These are phyloP conservation scores for Chionoecetes opilio DNA, from an alignment of 1,140 invertebrate genomes.

Conservation along the genomic window DNA sequence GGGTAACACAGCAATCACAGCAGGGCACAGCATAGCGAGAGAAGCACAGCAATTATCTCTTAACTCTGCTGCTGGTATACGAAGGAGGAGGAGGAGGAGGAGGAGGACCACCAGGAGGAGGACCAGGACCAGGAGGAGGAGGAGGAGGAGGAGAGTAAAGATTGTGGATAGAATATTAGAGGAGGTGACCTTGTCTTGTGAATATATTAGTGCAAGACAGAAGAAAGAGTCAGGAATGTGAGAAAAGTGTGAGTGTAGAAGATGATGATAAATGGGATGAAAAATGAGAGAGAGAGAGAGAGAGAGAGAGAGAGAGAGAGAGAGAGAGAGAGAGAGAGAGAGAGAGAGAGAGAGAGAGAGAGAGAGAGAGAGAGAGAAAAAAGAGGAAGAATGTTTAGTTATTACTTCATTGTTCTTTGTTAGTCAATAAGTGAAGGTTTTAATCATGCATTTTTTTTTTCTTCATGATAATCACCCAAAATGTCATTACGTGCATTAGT, in stretches of 20 bases:
- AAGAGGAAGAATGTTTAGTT: neutral
- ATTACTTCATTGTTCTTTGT: neutral
- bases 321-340: neutral
- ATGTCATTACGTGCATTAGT: too few relatives aligned
- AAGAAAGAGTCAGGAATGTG: neutral
- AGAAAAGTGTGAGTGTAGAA: too few relatives aligned
- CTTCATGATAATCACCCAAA: too few relatives aligned
- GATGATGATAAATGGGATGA: neutral
- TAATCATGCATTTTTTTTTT: neutral
- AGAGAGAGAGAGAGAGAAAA: neutral
- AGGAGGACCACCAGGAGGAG: slow-evolving; percentile 28
- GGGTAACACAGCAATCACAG: neutral
- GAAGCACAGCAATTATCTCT: slow-evolving; percentile 13
- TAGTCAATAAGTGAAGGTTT: too few relatives aligned
- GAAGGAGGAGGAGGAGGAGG: neutral
- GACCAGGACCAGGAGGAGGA: slow-evolving; percentile 33
- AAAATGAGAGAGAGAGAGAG: neutral
- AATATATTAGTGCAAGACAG: neutral
- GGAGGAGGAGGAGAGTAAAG: slow-evolving; percentile 44
- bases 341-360: neutral
- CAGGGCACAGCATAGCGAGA: neutral
- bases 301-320: neutral
- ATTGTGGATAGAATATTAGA: slow-evolving; percentile 29
- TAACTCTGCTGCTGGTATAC: neutral
- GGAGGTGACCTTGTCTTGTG: neutral